Evolutionary conservation across 2,113 vertebrate species (phyloP), one percentile per base, ranked within the genome.

Genomic region (Cololabis saira): DNA sequence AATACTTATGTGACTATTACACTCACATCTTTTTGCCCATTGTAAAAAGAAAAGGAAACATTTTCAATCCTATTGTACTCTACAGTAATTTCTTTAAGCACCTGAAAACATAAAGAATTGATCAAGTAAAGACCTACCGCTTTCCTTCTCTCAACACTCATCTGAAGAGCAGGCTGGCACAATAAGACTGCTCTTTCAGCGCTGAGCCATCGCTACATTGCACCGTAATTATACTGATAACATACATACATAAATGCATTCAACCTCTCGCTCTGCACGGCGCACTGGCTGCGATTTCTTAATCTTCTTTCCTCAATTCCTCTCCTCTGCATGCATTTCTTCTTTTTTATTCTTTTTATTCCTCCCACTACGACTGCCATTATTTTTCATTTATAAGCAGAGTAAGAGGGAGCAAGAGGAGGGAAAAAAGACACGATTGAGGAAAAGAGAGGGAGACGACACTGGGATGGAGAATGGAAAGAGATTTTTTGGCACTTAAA

Each of bases 361-460:
- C 82, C 85, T 87, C 82, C 87, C 81, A 83, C 83, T 91, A 86
- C 75, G 76, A 85, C 78, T 78, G 91, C 91, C 89, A 92, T 92
- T 92, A 91, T 91, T 92, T 92, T 92, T 91, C 89, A 93, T 93
- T 92, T 89, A 93, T 93, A 91, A 91, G 87, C 83, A 85, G 86
- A 67, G 87, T 19, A 74, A 49, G 87, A 60, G 72, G 51, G 79
- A 65, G 64, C 7, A 52, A 58, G 68, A 67, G 68, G 51, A 66
- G 56, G 54, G 57, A 48, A 71, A 63, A 65, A 47, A 66, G 67
- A 57, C 44, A 45, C 16, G 65, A 73, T 62, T 41, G 75, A 62
- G 52, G 18, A 18, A 78, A 70, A 60, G 72, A 62, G 50, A 49
- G 70, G 33, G 72, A 66, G 54, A 52, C 49, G 51, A 83, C 42